A percentile compares a stretch with the other conserved stretches of the same genome.
These are phyloP conservation scores for Dendrolimus houi DNA, from an alignment of 2,888 invertebrate genomes.

Conservation along the genomic window DNA sequence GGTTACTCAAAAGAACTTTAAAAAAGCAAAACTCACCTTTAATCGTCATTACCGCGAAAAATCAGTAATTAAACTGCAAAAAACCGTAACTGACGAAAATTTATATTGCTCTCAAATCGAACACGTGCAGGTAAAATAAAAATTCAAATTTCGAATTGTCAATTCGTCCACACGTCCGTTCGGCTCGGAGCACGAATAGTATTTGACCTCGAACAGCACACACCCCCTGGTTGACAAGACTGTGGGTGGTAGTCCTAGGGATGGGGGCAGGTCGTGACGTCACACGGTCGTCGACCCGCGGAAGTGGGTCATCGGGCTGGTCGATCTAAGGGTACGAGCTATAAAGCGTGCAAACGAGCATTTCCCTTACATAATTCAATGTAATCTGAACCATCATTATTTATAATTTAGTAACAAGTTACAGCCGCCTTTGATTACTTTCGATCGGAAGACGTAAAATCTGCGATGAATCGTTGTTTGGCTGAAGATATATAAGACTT, in stretches of 20 bases:
- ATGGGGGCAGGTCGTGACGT: slow-evolving; percentile 51
- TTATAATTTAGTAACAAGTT: slow-evolving; percentile 12
- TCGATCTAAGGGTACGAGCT: slow-evolving; percentile 36
- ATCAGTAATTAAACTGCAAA: not conserved
- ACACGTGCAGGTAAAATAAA: slow-evolving; percentile 9
- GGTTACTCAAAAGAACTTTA: too few relatives aligned
- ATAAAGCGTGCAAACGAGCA: not conserved
- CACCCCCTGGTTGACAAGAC: slow-evolving; percentile 54
- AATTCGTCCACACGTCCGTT: slow-evolving; percentile 36
- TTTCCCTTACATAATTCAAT: slow-evolving; percentile 27
- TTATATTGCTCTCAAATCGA: slow-evolving; percentile 11
- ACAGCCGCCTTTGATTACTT: slow-evolving; percentile 1
- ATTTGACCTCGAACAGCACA: slow-evolving; percentile 64
- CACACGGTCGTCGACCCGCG: slow-evolving; percentile 65
- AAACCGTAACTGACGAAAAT: slow-evolving; percentile 10
- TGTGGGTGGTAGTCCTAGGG: slow-evolving; percentile 21
- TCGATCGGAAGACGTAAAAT: not conserved
- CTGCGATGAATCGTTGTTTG: not conserved
- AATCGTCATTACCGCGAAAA: slow-evolving; percentile 43
- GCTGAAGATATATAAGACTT: too few relatives aligned
- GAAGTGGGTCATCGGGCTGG: slow-evolving; percentile 64
- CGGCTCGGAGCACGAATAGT: slow-evolving; percentile 37
- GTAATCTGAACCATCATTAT: slow-evolving; percentile 17
- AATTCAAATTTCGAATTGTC: slow-evolving; percentile 10
- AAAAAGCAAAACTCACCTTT: slow-evolving; percentile 37